A percentile compares a stretch with the other conserved stretches of the same genome.
phyloP scores from a whole-genome alignment of 2,888 invertebrate species.

The Crematogaster levior region DNA sequence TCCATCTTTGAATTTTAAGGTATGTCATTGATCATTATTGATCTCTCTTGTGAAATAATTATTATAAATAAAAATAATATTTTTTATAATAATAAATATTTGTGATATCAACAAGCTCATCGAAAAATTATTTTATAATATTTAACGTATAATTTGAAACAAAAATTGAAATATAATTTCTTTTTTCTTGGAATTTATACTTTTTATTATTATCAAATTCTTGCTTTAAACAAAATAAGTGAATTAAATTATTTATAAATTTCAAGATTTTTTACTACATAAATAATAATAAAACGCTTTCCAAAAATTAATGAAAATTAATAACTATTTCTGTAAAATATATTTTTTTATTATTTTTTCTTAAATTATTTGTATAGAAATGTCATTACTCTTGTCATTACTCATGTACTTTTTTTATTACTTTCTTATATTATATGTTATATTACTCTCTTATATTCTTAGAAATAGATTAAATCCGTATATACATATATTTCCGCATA shows the following conservation, averaged over 20 bases:
- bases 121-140: neutral
- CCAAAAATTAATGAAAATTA: neutral
- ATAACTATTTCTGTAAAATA: neutral
- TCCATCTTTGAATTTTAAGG: conserved; percentile 51
- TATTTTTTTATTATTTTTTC: neutral
- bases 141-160: neutral
- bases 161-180: neutral
- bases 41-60: neutral
- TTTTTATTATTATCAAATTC: neutral
- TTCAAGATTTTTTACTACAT: neutral
- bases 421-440: neutral
- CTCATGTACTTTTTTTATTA: neutral
- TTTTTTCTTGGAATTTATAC: neutral
- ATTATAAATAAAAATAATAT: neutral
- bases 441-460: too few species aligned
- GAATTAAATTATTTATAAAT: neutral
- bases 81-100: neutral
- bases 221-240: too few species aligned
- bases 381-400: neutral
- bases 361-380: neutral
- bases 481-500: neutral
- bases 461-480: neutral
- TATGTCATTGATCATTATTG: conserved; percentile 42
- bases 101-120: neutral
- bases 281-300: neutral